Base-by-base conservation (phyloP, 2,113 vertebrate species). In the Hippocampus guttulatus region DNA sequence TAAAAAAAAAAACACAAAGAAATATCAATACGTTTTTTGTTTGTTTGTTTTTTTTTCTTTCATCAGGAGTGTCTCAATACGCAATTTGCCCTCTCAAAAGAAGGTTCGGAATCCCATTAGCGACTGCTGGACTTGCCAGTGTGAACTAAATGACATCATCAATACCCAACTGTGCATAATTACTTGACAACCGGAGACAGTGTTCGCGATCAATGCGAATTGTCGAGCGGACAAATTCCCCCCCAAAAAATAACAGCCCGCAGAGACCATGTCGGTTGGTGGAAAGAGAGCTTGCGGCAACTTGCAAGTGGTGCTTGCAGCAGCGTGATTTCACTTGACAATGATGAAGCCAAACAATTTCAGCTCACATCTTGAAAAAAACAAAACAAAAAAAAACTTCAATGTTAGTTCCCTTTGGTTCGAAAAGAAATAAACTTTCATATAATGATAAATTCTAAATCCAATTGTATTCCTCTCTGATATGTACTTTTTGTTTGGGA, bases 121-220 rank as follows among this genome's bases (percentile, higher is more conserved):
- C 63, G 71, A 72, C 68, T 74, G 61, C 52, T 60, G 64, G 69
- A 74, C 49, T 38, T 71, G 75, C 45, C 33, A 52, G 33, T 52
- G 74, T 40, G 52, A 74, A 64, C 74, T 25, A 69, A 64, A 79
- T 85, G 79, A 86, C 71, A 84, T 84, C 85, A 85, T 78, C 76
- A 80, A 80, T 76, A 77, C 49, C 69, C 75, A 69, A 73, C 73
- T 77, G 84, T 81, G 71, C 68, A 78, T 81, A 68, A 80, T 82
- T 71, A 87, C 12, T 70, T 52, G 12, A 78, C 69, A 43, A 69
- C 66, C 45, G 77, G 67, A 71, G 66, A 65, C 33, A 64, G 38
- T 14, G 20, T 57, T n/a, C 51, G 41, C 41, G 79, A 84, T 77
- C 41, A n/a, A 85, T 81, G 45, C 45, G 27, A 58, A 51, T 69